phyloP scores from a whole-genome alignment of 2,888 invertebrate species.

The Digitonthophagus gazella region DNA sequence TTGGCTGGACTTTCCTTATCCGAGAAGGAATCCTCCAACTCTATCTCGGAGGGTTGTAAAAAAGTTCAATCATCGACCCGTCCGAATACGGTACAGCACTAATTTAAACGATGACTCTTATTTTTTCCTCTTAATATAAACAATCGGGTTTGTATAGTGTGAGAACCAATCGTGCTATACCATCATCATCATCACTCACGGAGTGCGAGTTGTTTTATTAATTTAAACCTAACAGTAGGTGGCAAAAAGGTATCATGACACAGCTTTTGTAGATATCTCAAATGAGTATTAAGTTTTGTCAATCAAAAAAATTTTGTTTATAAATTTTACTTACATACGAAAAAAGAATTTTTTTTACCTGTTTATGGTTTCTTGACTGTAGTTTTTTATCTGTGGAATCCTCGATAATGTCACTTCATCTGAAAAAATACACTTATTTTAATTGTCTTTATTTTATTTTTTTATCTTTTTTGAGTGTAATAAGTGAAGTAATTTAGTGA shows the following conservation, averaged over 20 bases:
- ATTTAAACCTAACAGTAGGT: not conserved
- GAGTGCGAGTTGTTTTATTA: not conserved
- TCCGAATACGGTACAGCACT: not conserved
- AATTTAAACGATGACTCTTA: not conserved
- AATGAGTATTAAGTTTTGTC: too few relatives aligned
- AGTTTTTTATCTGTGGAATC: too few relatives aligned
- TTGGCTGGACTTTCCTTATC: not conserved
- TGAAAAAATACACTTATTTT: too few relatives aligned
- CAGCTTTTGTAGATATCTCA: too few relatives aligned
- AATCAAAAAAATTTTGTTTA: too few relatives aligned
- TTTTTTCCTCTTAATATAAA: not conserved
- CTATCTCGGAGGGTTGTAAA: not conserved
- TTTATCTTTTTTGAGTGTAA: too few relatives aligned
- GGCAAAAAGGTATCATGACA: not conserved
- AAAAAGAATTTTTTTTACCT: not conserved
- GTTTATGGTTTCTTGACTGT: not conserved
- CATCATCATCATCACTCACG: too few relatives aligned
- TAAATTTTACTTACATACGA: too few relatives aligned
- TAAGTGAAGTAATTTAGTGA: too few relatives aligned
- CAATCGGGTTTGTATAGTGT: not conserved
- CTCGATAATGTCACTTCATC: too few relatives aligned
- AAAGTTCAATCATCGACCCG: not conserved
- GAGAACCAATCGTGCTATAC: not conserved
- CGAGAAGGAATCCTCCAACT: not conserved
- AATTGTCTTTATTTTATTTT: not conserved